Evolutionary conservation across 2,113 vertebrate species (phyloP), one percentile per base, ranked within the genome.

Genomic region (Tylochromis polylepis): DNA sequence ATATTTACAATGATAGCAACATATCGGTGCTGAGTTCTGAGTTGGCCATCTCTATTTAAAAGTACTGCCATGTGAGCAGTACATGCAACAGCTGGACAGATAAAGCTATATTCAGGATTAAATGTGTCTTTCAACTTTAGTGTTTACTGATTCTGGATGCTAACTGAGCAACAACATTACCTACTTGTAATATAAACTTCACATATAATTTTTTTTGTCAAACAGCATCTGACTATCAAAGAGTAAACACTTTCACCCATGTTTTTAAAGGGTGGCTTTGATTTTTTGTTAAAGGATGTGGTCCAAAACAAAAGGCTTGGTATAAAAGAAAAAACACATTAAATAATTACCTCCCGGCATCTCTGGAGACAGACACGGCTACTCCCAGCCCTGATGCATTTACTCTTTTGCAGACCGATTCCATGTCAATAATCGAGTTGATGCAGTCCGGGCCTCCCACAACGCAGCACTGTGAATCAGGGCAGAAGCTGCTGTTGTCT

Each of bases 401-500:
- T 79, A 99, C 97, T 36, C 97, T 94, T 89, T 94, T 95, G 92
- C 97, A 98, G 2, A 99, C 97, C 0, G 95, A 92, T 2, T 99
- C 98, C 98, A 99, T 98, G 96, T 99, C 98, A 6, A 99, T 97
- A 85, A 97, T 82, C 1, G 99, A 99, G 79, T 98, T 94, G 1
- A 99, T 98, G 92, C 97, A 97, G 58, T 99, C 98, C 0, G 98
- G 98, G 1, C 99, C 99, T 0, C 97, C 98, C 65, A 98, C 98
- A 7, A 99, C 91, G 1, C 98, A 99, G 90, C 99, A 98, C 91
- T 97, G 97, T 0, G 97, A 97, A 91, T 97, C 97, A 0, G 99
- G 99, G 94, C 97, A 98, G 95, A 98, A 98, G 14, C 94, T 95
- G 80, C 97, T 97, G 95, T 99, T 99, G 96, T 99, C 99, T 82